Base-by-base conservation (phyloP, 2,113 vertebrate species). In the Orthochromis malagaraziensis region DNA sequence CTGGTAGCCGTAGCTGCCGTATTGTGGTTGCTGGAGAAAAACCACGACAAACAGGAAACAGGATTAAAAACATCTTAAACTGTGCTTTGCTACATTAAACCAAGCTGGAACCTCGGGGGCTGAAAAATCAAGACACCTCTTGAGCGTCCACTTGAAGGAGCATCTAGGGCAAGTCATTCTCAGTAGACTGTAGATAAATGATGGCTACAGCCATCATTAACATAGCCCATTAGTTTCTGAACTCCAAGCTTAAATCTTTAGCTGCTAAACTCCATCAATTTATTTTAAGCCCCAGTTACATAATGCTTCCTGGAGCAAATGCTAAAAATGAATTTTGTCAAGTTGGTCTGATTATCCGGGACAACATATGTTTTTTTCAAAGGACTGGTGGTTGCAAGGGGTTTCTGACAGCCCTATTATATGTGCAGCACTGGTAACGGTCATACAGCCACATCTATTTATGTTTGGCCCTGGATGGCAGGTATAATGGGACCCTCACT, bases 1-100 rank as follows among this genome's bases (percentile, higher is more conserved):
- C 16, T 96, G 96, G 86, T 97, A 97, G 26, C 95, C 95, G 5
- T 97, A 97, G 73, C 82, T 93, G 40, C 95, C 87, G 26, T 96
- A 97, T 80, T 97, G 96, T 19, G 96, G 95, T 87, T 96, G 96
- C 92, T 96, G 65, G 19, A 86, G 88, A 89, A 60, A 13, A 88
- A 85, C 16, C 33, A 45, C 6, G n/a, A 88, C 24, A 75, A 54
- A 55, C 10, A 42, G 29, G 33, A 49, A 24, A 51, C 31, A 2
- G 5, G 1, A 75, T 75, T 38, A 0, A 11, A 75, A 7, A 57
- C 3, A 79, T 24, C 63, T 60, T 4, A 2, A 57, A 58, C 9
- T 17, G 45, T 42, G 26, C n/a, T 57, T 81, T 65, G 10, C 21
- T 17, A 77, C 16, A 31, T 13, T n/a, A 54, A 29, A 11, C 58